Conservation (phyloP, 2,888 invertebrate genomes). For the Eristalinus aeneus region DNA sequence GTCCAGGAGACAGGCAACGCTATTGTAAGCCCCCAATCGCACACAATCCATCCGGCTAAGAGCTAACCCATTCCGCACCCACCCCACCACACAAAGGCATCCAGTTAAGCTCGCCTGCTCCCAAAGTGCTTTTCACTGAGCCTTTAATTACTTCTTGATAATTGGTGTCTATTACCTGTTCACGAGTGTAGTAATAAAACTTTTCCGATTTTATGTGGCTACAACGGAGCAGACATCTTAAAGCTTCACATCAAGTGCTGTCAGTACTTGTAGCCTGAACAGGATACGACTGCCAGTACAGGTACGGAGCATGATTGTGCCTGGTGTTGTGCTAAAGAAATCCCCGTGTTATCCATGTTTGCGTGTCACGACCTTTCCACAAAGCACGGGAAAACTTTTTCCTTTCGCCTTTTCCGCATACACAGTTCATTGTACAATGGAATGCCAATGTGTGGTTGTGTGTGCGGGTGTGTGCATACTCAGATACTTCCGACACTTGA, state of each 20-base stretch:
- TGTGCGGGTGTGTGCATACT: slow-evolving; percentile 33
- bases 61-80: too few species aligned
- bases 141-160: slow-evolving; percentile 54
- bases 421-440: slow-evolving; percentile 14
- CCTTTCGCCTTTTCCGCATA: not conserved
- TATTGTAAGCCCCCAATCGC: not conserved
- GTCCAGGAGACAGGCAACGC: not conserved
- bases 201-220: slow-evolving; percentile 61
- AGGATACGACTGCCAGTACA: not conserved
- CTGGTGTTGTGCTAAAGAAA: slow-evolving; percentile 51
- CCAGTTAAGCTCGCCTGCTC: not conserved
- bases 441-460: not conserved
- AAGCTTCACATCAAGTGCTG: slow-evolving; percentile 38
- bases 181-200: slow-evolving; percentile 39
- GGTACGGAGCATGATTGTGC: slow-evolving; percentile 48
- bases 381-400: not conserved
- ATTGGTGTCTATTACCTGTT: slow-evolving; percentile 58
- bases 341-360: slow-evolving; percentile 45
- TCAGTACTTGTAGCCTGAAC: slow-evolving; percentile 3
- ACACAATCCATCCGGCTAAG: not conserved
- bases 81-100: not conserved
- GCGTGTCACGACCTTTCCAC: slow-evolving; percentile 46
- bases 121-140: not conserved
- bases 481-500: slow-evolving; percentile 69
- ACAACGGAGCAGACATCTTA: slow-evolving; percentile 39